A percentile compares a stretch with the other conserved stretches of the same genome.
phyloP scores from a whole-genome alignment of 2,888 invertebrate species.

The Scaptomyza caliginosa region DNA sequence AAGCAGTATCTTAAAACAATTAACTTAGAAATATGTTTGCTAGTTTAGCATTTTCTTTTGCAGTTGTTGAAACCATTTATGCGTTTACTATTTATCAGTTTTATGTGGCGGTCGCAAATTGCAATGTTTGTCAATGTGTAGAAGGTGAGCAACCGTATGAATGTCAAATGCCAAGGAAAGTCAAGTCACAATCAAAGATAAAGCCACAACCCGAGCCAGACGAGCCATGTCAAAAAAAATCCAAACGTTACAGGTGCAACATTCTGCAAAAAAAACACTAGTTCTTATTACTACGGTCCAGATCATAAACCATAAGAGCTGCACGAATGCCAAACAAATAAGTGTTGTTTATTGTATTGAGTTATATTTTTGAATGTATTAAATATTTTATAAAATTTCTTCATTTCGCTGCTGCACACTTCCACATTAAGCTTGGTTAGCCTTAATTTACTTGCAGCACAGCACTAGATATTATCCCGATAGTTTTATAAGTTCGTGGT shows the following conservation, averaged over 20 bases:
- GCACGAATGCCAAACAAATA: neutral
- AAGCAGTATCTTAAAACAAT: neutral
- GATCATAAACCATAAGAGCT: neutral
- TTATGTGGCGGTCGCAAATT: conserved; percentile 28
- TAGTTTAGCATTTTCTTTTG: neutral
- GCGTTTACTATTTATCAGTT: conserved; percentile 55
- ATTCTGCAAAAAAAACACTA: conserved; percentile 14
- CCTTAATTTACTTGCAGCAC: neutral
- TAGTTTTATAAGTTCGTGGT: neutral
- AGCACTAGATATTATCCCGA: neutral
- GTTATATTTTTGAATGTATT: conserved; percentile 18
- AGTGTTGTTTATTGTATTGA: conserved; percentile 7
- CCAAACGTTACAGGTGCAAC: conserved; percentile 5
- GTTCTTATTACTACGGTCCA: conserved; percentile 16
- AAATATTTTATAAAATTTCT: no score
- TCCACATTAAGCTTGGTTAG: neutral
- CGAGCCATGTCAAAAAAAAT: neutral
- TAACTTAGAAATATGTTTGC: neutral
- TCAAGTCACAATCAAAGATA: neutral
- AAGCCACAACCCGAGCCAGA: neutral
- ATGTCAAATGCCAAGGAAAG: neutral
- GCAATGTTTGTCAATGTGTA: neutral
- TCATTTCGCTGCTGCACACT: neutral
- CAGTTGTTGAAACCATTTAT: conserved; percentile 59
- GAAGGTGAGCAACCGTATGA: neutral